These are phyloP conservation scores for Amiota mariae DNA, from an alignment of 2,888 invertebrate genomes.

Conservation along the genomic window DNA sequence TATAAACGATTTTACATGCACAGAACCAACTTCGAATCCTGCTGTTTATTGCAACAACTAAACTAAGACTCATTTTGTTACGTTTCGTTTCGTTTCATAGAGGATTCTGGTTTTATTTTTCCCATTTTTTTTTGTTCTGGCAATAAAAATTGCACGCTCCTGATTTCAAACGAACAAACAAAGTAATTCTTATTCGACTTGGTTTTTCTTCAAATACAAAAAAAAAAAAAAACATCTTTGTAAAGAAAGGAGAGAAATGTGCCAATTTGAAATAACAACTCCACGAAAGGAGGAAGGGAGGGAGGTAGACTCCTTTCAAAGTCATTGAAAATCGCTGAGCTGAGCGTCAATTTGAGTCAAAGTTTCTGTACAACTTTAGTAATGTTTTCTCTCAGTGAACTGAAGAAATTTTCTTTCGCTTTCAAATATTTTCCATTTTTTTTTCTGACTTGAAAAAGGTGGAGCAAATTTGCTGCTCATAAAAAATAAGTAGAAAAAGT, in stretches of 20 bases:
- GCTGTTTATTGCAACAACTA: background rate
- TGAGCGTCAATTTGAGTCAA: slow-evolving; percentile 21
- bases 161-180: slow-evolving; percentile 16
- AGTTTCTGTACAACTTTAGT: slow-evolving; percentile 1
- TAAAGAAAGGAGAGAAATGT: slow-evolving; percentile 15
- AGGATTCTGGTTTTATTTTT: too few species aligned
- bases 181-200: slow-evolving; percentile 10
- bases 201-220: too few species aligned
- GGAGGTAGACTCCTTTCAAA: background rate
- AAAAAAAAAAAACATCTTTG: too few species aligned
- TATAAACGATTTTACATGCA: slow-evolving; percentile 5
- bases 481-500: background rate
- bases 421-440: background rate
- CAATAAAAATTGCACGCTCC: slow-evolving; percentile 21
- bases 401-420: background rate
- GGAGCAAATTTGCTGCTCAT: slow-evolving; percentile 2
- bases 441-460: slow-evolving; percentile 18
- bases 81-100: too few species aligned
- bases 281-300: background rate
- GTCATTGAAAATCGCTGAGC: slow-evolving; percentile 3
- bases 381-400: background rate
- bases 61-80: too few species aligned
- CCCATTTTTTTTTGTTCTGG: background rate
- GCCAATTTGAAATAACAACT: slow-evolving; percentile 11
- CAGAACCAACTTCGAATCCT: background rate